Conservation (phyloP, 2,113 vertebrate species). For the Dascyllus trimaculatus region DNA sequence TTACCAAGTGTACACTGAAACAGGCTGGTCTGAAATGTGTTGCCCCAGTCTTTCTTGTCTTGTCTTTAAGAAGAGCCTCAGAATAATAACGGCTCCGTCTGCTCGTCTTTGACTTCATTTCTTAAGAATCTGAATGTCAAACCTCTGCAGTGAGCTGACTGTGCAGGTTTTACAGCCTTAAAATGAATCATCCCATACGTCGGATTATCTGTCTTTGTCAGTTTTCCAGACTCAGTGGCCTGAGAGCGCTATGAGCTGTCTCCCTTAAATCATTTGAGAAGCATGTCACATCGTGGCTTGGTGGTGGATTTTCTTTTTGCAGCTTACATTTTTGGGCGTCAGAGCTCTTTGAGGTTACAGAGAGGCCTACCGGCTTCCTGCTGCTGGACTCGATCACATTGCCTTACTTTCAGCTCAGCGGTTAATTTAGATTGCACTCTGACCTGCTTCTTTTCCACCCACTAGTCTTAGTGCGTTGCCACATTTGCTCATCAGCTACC, state of each 20-base stretch:
- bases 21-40: no score
- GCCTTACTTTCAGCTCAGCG: neutral
- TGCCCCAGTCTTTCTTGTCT: no score
- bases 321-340: neutral
- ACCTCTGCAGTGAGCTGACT: no score
- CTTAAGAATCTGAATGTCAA: neutral
- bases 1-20: no score
- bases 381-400: neutral
- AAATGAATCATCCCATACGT: conserved; percentile 2
- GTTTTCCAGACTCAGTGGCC: neutral
- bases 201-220: neutral
- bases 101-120: neutral
- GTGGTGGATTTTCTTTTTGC: neutral
- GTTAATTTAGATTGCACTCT: neutral
- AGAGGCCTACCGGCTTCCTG: conserved; percentile 25
- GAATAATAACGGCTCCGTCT: neutral
- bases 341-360: conserved; percentile 2
- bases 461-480: neutral
- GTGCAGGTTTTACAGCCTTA: neutral
- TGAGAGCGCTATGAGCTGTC: neutral
- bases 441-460: neutral
- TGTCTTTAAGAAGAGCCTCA: neutral
- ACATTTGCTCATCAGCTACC: neutral
- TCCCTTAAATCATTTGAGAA: neutral
- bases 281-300: neutral